Base-by-base conservation (phyloP, 2,888 invertebrate species). In the Drosophila paramelanica region DNA sequence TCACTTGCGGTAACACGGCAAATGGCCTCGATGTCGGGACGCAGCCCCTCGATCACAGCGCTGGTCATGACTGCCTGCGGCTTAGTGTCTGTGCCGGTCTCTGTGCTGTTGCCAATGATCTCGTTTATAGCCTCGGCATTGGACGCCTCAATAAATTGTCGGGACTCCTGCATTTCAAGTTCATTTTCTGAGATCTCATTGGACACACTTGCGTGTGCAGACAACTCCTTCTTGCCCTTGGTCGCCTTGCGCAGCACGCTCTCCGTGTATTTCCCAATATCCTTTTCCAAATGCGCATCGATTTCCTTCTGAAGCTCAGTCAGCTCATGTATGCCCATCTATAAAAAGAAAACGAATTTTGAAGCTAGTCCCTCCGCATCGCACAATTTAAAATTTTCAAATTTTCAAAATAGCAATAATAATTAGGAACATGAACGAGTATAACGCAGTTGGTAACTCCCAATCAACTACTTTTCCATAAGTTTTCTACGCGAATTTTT, bases 281-380 rank as follows among this genome's bases (percentile, higher is more conserved):
- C 95, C 77, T 93, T 94, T 77, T 97, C 96, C 71, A 98, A 92
- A 67, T 97, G 96, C 27, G 93, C 93, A 88, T 98, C 98, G 85
- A 98, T 98, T 93, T 97, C 96, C 74, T 94, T 94, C 91, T 98
- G 97, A n/a, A 98, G 92, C 36, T 96, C 95, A 11, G 95, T 95
- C 39, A 98, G 93, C 85, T 95, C 95, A 20, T 95, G 94, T 59
- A 95, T 95, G 78, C 89, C 90, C 51, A 92, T 89, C 91, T 92
- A 50, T 0, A 38, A 31, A 11, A 27, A 41, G 5, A 42, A 13
- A 1, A 20, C 3, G 3, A 4, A 8, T n/a, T 17, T 17, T 17
- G 17, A 17, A 17, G 17, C 17, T 17, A 17, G 17, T 17, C 17
- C 17, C 17, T 17, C 17, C 17, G 17, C 17, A 17, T 17, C 17